These are phyloP conservation scores for Acrocephalus scirpaceus DNA, from an alignment of 2,797 vertebrate species.

Conservation along the genomic window DNA sequence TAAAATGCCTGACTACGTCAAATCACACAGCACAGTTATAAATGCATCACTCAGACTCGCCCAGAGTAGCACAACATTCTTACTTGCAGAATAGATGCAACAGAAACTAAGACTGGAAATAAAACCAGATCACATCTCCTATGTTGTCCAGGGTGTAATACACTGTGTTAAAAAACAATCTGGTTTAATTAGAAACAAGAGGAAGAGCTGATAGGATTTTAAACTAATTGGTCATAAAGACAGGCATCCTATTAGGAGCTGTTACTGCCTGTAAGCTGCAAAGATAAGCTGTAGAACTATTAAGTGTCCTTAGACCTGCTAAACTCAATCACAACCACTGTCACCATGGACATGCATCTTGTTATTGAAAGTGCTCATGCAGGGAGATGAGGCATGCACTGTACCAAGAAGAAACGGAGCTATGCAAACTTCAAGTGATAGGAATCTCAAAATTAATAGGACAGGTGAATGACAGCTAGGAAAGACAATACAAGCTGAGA, in stretches of 20 bases:
- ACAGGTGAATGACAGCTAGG: constrained; percentile 42
- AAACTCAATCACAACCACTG: constrained; percentile 36
- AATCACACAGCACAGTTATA: neutral
- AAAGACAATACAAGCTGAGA: constrained; percentile 18
- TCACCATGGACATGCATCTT: constrained; percentile 26
- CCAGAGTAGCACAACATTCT: neutral
- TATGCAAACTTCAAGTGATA: constrained; percentile 55
- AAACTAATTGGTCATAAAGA: constrained; percentile 50
- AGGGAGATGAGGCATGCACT: constrained; percentile 22
- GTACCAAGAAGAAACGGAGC: constrained; percentile 3
- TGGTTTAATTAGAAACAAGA: constrained; percentile 51
- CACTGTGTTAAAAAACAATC: neutral
- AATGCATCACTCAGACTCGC: neutral
- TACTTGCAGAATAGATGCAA: neutral
- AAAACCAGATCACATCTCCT: neutral
- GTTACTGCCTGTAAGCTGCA: neutral
- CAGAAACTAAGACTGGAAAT: neutral
- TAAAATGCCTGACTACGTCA: neutral
- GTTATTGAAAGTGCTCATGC: constrained; percentile 29
- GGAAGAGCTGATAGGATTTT: constrained; percentile 28
- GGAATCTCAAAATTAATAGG: constrained; percentile 60
- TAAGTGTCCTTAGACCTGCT: constrained; percentile 36
- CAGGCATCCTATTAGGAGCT: constrained; percentile 26
- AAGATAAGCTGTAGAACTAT: constrained; percentile 19
- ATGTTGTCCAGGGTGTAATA: neutral